Percentiles rank a stretch among this genome's conserved stretches.
Evolutionary conservation across 2,888 invertebrate species (phyloP).

Genomic region (Cheilosia vulpina): DNA sequence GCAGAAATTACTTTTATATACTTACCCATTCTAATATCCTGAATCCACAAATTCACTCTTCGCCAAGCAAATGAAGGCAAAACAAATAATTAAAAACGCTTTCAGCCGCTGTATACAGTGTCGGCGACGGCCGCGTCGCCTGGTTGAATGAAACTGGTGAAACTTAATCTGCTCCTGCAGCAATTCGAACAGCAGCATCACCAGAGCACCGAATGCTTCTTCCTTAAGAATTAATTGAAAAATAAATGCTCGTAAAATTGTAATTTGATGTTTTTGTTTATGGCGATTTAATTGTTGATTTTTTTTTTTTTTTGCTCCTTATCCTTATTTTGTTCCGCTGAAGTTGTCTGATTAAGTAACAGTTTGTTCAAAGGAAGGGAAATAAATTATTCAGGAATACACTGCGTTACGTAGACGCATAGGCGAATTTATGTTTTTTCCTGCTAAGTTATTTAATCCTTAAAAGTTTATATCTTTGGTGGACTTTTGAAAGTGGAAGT

Average conservation of each 20-base stretch:
- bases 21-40: conserved; percentile 53
- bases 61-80: conserved; percentile 46
- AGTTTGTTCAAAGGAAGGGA: conserved; percentile 51
- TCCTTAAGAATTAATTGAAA: conserved; percentile 67
- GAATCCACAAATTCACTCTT: conserved; percentile 57
- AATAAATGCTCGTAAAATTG: conserved; percentile 72
- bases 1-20: conserved; percentile 46
- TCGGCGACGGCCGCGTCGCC: background rate
- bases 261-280: conserved; percentile 71
- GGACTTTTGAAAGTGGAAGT: conserved; percentile 42
- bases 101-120: conserved; percentile 4
- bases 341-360: conserved; percentile 69
- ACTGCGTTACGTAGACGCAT: conserved; percentile 13
- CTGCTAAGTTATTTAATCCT: conserved; percentile 48
- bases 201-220: conserved; percentile 7
- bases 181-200: conserved; percentile 8
- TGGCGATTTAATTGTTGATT: conserved; percentile 71
- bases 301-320: conserved; percentile 42
- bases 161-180: conserved; percentile 52
- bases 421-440: conserved; percentile 30
- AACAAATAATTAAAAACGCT: conserved; percentile 72
- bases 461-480: conserved; percentile 50
- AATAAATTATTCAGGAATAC: conserved; percentile 56
- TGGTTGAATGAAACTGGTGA: conserved; percentile 22
- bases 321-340: conserved; percentile 42